Base-by-base conservation (phyloP, 1,140 invertebrate species). In the Tetraneura akinire region DNA sequence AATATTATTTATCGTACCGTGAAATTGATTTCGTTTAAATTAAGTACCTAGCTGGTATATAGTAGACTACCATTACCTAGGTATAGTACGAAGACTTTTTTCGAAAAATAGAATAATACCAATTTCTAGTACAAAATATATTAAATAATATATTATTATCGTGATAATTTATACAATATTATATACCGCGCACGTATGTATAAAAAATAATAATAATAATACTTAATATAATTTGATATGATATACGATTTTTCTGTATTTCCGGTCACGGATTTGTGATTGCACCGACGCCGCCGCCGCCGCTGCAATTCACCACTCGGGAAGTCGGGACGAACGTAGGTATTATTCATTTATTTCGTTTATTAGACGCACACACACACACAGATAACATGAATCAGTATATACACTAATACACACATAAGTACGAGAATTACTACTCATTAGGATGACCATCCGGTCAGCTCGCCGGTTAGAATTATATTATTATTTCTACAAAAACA, bases 261-360 rank as follows among this genome's bases (percentile, higher is more conserved):
- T 71, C 68, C 68, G 68, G 68, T 71, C 68, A 71, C 68, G 68
- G 68, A 71, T 71, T 51, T 71, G 47, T 71, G 68, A 71, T 51
- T 71, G 68, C 26, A 21, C 47, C 8, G 32, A 3, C 8, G 47
- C 68, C 26, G 45, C 47, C 8, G 32, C 32, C 26, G 45, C 47
- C 8, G 32, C 32, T 37, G 47, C 68, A 51, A 71, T 71, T 51
- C n/a, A n/a, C n/a, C n/a, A n/a, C n/a, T n/a, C n/a, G n/a, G n/a
- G n/a, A n/a, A n/a, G n/a, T n/a, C n/a, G n/a, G n/a, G 68, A 71
- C 45, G 26, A 23, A 71, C 37, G 45, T 3, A 21, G 8, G 21
- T 68, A 47, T 23, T 47, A 26, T 47, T 16, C 10, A 32, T 62
- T 47, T 45, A 45, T 64, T 37, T 64, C n/a, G 18, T 47, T 66